Evolutionary conservation across 2,888 invertebrate genomes (phyloP).

Genomic region (Agrochola litura): DNA sequence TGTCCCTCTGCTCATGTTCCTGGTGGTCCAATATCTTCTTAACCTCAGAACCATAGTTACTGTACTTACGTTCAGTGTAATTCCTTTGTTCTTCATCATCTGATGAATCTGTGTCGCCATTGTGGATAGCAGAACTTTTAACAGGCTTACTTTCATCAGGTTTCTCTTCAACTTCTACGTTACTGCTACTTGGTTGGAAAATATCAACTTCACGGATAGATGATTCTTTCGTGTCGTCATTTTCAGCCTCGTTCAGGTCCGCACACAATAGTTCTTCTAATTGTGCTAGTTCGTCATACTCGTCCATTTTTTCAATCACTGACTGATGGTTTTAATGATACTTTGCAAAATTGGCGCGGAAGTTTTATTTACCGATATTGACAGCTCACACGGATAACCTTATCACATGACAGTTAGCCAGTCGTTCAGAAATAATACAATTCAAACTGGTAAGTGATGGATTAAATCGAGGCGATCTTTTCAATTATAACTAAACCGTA

Average conservation of each 20-base stretch:
- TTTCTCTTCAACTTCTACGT: constrained; percentile 49
- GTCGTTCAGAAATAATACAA: constrained; percentile 7
- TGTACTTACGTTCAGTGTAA: constrained; percentile 93
- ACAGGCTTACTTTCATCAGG: constrained; percentile 45
- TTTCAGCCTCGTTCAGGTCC: constrained; percentile 75
- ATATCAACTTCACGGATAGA: constrained; percentile 81
- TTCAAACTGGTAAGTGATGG: background rate
- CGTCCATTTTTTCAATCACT: constrained; percentile 70
- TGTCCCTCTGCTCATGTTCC: constrained; percentile 80
- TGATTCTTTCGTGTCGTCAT: constrained; percentile 51
- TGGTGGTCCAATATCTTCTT: constrained; percentile 91
- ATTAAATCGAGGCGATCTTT: background rate
- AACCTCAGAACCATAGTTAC: constrained; percentile 92
- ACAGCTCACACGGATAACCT: background rate
- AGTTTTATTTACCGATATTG: background rate
- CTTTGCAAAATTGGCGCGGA: constrained; percentile 56
- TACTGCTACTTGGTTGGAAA: constrained; percentile 71
- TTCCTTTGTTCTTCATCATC: constrained; percentile 95
- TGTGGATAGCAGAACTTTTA: constrained; percentile 85
- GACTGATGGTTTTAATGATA: background rate
- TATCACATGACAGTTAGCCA: background rate
- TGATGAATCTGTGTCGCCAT: constrained; percentile 93
- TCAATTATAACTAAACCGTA: background rate
- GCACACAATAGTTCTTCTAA: constrained; percentile 86
- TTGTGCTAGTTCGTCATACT: constrained; percentile 83